phyloP scores from a whole-genome alignment of 2,888 invertebrate genomes.

The Torymus texanus region DNA sequence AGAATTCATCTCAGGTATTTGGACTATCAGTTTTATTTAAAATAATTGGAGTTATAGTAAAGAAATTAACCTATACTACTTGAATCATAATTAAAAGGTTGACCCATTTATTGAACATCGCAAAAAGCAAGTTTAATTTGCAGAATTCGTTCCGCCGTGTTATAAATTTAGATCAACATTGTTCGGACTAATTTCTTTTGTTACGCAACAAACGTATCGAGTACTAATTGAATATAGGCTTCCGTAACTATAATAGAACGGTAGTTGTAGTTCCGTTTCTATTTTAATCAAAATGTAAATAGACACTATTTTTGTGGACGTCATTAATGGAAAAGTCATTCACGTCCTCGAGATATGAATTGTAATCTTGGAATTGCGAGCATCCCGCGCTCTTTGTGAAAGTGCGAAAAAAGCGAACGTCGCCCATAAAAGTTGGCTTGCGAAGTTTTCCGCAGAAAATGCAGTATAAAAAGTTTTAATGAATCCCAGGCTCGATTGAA shows the following conservation, averaged over 20 bases:
- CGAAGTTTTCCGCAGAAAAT: not conserved
- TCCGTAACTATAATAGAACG: no score
- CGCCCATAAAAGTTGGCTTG: not conserved
- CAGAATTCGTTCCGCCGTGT: not conserved
- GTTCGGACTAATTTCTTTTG: not conserved
- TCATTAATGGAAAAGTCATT: no score
- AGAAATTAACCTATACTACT: not conserved
- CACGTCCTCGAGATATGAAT: no score
- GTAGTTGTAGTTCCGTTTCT: no score
- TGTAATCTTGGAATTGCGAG: no score
- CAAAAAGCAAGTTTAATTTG: not conserved
- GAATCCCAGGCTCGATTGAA: not conserved
- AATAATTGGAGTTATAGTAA: no score
- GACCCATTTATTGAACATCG: constrained; percentile 11
- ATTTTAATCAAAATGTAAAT: no score
- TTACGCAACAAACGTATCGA: no score
- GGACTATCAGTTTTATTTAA: no score
- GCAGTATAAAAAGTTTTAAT: not conserved
- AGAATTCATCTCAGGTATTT: no score
- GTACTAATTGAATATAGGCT: no score
- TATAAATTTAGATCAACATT: constrained; percentile 1
- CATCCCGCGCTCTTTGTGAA: constrained; percentile 2
- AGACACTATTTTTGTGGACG: no score
- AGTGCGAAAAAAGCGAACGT: not conserved
- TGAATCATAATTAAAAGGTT: constrained; percentile 19